These are phyloP conservation scores for Calliopsis andreniformis DNA, from an alignment of 1,140 invertebrate species.

Conservation along the genomic window DNA sequence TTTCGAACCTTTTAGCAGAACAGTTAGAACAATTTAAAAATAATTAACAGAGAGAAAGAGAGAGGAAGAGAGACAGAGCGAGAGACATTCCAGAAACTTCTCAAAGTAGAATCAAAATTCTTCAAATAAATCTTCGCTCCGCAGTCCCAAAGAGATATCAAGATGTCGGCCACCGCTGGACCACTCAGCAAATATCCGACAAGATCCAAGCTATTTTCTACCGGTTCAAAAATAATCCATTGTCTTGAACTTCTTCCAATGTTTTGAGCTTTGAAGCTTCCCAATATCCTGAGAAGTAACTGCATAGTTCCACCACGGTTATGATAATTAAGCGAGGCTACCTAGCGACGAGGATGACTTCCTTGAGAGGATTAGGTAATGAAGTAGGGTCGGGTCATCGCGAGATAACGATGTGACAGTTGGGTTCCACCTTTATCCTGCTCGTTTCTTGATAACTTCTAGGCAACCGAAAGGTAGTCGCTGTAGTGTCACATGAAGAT, in stretches of 20 bases:
- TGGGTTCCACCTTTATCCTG: constrained; percentile 64
- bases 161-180: background rate
- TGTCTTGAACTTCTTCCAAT: constrained; percentile 5
- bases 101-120: background rate
- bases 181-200: background rate
- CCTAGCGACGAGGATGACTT: background rate
- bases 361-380: constrained; percentile 37
- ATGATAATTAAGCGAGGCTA: constrained; percentile 23
- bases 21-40: no score
- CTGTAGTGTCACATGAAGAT: no score
- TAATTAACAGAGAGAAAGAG: no score
- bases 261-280: background rate
- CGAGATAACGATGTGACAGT: constrained; percentile 43
- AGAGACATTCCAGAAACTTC: no score
- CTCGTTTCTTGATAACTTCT: constrained; percentile 57
- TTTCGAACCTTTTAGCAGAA: no score
- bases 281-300: background rate
- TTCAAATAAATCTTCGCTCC: background rate
- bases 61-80: no score
- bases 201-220: background rate
- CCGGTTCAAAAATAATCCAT: background rate
- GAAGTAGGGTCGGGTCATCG: constrained; percentile 31
- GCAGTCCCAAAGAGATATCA: no score
- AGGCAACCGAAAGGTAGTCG: constrained; percentile 52
- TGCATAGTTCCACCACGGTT: no score